phyloP scores from a whole-genome alignment of 2,797 vertebrate genomes.

The Aeoliscus strigatus region DNA sequence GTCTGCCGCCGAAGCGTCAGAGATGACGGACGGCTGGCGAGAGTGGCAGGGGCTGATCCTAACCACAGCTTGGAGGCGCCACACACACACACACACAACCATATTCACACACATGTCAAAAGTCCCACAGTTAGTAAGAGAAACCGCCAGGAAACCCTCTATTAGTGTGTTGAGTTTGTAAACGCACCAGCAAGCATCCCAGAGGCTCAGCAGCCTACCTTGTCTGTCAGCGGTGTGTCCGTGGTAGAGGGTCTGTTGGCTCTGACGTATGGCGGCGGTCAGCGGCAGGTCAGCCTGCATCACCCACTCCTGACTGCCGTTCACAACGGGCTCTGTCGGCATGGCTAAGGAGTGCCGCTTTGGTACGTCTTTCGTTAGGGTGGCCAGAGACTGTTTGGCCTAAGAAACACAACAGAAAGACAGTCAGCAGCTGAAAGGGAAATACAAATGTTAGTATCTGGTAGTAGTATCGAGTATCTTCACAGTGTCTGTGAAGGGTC shows the following conservation, averaged over 20 bases:
- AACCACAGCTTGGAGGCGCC: constrained; percentile 74
- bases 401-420: too few relatives aligned
- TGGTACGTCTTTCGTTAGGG: constrained; percentile 93
- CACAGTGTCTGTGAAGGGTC: too few relatives aligned
- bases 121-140: constrained; percentile 49
- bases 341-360: constrained; percentile 92
- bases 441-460: too few relatives aligned
- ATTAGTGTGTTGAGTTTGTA: constrained; percentile 48
- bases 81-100: constrained; percentile 18
- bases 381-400: constrained; percentile 96
- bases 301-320: constrained; percentile 97
- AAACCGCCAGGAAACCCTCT: constrained; percentile 39
- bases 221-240: constrained; percentile 86
- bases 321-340: constrained; percentile 88
- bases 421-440: too few relatives aligned
- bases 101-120: constrained; percentile 19
- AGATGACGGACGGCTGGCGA: constrained; percentile 93
- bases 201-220: constrained; percentile 68
- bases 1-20: constrained; percentile 88
- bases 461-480: too few relatives aligned
- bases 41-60: constrained; percentile 95
- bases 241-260: constrained; percentile 94
- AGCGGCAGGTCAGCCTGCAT: constrained; percentile 92
- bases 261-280: constrained; percentile 95
- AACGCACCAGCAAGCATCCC: constrained; percentile 36